Conservation (phyloP, 2,113 vertebrate genomes). For the Lophotis ruficrista region DNA sequence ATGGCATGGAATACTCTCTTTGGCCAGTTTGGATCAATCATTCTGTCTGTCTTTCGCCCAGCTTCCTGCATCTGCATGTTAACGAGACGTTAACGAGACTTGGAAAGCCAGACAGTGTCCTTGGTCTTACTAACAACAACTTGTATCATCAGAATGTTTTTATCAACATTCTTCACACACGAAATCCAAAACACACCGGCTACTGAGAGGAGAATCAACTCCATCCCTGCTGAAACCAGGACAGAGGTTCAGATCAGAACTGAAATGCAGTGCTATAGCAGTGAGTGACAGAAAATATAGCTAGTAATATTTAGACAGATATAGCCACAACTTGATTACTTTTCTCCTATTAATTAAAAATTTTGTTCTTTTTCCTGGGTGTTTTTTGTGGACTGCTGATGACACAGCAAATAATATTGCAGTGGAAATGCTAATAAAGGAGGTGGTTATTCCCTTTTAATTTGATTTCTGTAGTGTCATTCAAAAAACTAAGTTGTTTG, state of each 20-base stretch:
- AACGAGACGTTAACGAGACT: too few species aligned
- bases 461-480: slow-evolving; percentile 45
- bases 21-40: too few species aligned
- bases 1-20: too few species aligned
- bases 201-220: too few species aligned
- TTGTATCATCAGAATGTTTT: too few species aligned
- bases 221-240: too few species aligned
- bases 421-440: slow-evolving; percentile 39
- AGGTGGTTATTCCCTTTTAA: background rate
- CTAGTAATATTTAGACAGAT: background rate
- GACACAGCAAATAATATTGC: slow-evolving; percentile 16
- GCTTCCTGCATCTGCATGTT: too few species aligned
- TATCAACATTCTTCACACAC: too few species aligned
- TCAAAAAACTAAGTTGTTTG: background rate
- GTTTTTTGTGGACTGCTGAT: background rate
- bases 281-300: background rate
- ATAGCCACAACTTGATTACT: background rate
- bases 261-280: background rate
- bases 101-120: too few species aligned
- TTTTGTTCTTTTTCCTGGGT: background rate
- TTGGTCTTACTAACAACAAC: too few species aligned
- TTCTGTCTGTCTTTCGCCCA: too few species aligned
- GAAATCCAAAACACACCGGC: too few species aligned
- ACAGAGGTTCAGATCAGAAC: background rate
- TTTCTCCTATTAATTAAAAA: slow-evolving; percentile 37